phyloP scores from a whole-genome alignment of 2,797 vertebrate species.

The Zalophus californianus region DNA sequence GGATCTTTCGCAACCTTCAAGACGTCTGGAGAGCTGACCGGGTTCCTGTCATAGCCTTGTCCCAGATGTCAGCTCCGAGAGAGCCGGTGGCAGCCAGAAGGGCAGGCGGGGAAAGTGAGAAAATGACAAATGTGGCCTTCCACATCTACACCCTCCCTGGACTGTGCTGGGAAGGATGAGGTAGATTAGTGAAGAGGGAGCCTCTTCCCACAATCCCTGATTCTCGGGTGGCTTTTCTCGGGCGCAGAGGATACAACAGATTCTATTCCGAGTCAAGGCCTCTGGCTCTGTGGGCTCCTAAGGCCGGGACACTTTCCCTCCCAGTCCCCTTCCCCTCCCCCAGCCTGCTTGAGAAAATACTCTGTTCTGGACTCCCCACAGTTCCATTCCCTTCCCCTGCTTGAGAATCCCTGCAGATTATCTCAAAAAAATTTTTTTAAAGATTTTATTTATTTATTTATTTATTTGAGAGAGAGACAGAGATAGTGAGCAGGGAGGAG shows the following conservation, averaged over 20 bases:
- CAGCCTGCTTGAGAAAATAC: neutral
- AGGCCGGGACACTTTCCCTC: neutral
- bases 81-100: too few species aligned
- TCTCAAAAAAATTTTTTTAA: neutral
- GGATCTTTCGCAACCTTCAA: neutral
- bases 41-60: neutral
- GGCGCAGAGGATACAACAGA: neutral
- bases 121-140: neutral
- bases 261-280: neutral
- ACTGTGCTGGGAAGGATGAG: neutral
- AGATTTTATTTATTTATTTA: neutral
- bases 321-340: accelerated
- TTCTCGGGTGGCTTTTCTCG: neutral
- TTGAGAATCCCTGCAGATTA: neutral
- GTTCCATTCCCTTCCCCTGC: neutral
- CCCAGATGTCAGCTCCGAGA: neutral
- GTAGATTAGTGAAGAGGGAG: neutral
- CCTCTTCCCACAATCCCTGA: neutral
- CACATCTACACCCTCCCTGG: neutral
- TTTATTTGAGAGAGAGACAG: neutral
- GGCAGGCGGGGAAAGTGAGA: neutral
- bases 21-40: neutral
- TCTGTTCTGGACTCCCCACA: neutral
- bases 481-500: neutral
- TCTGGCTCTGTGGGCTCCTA: neutral